Conservation (phyloP, 2,113 vertebrate genomes). For the Pelvicachromis taeniatus region DNA sequence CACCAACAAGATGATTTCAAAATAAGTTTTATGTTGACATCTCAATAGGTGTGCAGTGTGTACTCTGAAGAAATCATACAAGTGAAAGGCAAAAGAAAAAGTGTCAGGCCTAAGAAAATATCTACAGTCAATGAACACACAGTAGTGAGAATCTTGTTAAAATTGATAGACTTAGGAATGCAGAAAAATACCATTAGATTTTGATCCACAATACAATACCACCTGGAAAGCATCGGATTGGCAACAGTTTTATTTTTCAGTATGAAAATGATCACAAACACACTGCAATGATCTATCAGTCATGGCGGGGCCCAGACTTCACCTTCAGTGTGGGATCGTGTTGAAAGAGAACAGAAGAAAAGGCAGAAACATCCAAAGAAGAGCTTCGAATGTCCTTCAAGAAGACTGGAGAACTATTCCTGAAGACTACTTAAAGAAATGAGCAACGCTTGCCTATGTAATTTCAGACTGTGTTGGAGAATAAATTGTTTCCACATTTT, state of each 20-base stretch:
- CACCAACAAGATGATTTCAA: too few relatives aligned
- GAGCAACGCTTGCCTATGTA: not conserved
- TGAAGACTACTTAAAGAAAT: not conserved
- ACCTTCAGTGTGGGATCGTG: not conserved
- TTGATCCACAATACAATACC: not conserved
- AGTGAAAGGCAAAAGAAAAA: too few relatives aligned
- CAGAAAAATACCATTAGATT: not conserved
- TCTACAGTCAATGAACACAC: too few relatives aligned
- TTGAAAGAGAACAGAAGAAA: not conserved
- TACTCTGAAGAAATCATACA: too few relatives aligned
- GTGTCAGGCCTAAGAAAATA: too few relatives aligned
- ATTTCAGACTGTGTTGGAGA: not conserved
- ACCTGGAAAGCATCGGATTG: not conserved
- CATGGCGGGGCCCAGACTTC: fast-evolving
- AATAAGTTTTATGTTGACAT: too few relatives aligned
- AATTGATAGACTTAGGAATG: not conserved
- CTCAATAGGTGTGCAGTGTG: too few relatives aligned
- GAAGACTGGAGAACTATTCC: not conserved
- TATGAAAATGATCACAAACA: not conserved
- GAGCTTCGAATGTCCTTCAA: not conserved
- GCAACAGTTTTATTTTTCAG: not conserved
- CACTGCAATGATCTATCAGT: not conserved
- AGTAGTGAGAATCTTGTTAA: too few relatives aligned
- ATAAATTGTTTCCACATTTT: not conserved
- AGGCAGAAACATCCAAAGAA: not conserved